Conservation (phyloP, 2,113 vertebrate species). For the Tragelaphus scriptus region DNA sequence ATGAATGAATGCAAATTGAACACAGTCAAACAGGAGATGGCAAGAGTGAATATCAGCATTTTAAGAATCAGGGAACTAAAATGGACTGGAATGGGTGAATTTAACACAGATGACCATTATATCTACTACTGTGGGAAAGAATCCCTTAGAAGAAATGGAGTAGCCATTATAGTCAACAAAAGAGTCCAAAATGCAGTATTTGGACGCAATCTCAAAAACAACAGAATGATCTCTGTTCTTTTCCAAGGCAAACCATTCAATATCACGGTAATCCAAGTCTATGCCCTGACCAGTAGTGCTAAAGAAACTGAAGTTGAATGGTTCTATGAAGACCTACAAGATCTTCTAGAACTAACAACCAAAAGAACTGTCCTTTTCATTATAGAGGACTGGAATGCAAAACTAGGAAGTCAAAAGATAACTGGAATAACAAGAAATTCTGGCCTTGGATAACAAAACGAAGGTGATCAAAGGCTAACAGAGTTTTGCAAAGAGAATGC, state of each 20-base stretch:
- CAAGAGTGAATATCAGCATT: background rate
- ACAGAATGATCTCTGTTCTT: background rate
- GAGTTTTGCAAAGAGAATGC: background rate
- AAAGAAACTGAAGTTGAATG: background rate
- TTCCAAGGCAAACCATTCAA: background rate
- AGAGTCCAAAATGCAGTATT: background rate
- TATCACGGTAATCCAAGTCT: background rate
- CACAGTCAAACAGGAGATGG: background rate
- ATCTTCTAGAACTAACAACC: background rate
- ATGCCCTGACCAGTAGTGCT: background rate
- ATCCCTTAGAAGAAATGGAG: background rate
- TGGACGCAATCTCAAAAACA: background rate
- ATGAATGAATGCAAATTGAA: background rate
- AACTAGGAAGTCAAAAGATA: background rate
- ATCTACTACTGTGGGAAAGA: background rate
- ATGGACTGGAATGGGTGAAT: background rate
- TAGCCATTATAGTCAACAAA: background rate
- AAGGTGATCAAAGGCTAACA: background rate
- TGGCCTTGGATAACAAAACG: background rate
- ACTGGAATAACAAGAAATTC: background rate
- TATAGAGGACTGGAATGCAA: background rate
- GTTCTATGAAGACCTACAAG: background rate
- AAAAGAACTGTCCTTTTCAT: background rate
- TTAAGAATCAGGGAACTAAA: background rate
- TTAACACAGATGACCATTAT: background rate